Percentiles rank a stretch among this genome's conserved stretches.
These are phyloP conservation scores for Macrotus californicus DNA, from an alignment of 2,113 vertebrate genomes.

Conservation along the genomic window DNA sequence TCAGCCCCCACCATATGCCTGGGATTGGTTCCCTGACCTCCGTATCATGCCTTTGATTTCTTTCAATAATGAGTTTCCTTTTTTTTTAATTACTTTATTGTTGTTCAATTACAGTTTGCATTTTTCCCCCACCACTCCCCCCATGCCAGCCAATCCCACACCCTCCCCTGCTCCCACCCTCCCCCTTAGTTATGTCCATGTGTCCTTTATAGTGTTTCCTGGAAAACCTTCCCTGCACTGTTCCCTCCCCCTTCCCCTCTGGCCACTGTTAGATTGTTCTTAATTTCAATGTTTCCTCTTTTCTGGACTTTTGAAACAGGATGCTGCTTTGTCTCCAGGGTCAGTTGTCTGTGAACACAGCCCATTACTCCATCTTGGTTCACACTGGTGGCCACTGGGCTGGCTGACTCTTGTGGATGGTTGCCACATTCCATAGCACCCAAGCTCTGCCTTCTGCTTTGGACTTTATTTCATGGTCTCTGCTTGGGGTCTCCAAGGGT, in stretches of 20 bases:
- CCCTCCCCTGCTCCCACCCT: no score
- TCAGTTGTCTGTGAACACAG: fast-evolving
- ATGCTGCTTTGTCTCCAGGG: not conserved
- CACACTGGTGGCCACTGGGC: fast-evolving
- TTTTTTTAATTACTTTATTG: no score
- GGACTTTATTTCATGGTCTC: not conserved
- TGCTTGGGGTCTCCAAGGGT: not conserved
- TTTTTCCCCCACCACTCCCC: no score
- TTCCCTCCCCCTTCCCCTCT: no score
- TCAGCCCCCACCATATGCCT: not conserved
- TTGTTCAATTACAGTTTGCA: no score
- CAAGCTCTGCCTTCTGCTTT: not conserved
- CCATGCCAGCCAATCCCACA: no score
- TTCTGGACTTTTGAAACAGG: not conserved
- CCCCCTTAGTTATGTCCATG: no score
- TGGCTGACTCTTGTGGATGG: not conserved
- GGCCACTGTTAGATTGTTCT: no score
- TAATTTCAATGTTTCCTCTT: no score
- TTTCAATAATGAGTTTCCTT: not conserved
- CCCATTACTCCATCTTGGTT: not conserved
- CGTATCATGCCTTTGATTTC: not conserved
- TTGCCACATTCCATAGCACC: not conserved
- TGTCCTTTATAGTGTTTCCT: no score
- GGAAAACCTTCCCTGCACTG: no score
- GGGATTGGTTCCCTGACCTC: not conserved